phyloP scores from a whole-genome alignment of 92 coral and sea anemone species.

The Epizoanthus scotinus region DNA sequence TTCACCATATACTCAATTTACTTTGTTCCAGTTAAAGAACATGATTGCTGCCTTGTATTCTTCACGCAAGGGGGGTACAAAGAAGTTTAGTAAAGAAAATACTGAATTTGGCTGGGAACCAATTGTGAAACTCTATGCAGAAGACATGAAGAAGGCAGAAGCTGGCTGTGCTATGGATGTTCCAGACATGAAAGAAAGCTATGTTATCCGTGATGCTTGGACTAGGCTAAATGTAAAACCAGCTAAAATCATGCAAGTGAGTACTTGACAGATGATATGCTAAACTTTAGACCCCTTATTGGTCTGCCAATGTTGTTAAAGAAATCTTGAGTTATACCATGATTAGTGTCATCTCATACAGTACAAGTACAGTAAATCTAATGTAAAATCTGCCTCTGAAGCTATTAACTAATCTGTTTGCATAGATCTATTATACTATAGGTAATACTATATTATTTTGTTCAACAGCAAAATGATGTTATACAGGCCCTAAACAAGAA shows the following conservation, averaged over 20 bases:
- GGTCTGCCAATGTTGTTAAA: too few relatives aligned
- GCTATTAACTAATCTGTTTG: too few relatives aligned
- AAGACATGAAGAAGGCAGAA: slow-evolving; percentile 49
- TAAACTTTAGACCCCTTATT: too few relatives aligned
- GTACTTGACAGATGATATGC: too few relatives aligned
- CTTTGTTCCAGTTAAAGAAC: slow-evolving; percentile 49
- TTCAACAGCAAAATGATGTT: slow-evolving; percentile 26
- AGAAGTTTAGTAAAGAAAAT: slow-evolving; percentile 42
- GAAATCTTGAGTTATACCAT: too few relatives aligned
- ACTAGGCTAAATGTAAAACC: slow-evolving; percentile 54
- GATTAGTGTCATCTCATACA: too few relatives aligned
- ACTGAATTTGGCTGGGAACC: slow-evolving; percentile 52
- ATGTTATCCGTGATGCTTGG: slow-evolving; percentile 53
- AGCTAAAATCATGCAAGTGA: slow-evolving; percentile 63
- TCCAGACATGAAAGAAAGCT: slow-evolving; percentile 48
- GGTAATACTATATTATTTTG: too few relatives aligned
- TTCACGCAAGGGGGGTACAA: slow-evolving; percentile 45
- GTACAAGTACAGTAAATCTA: too few relatives aligned
- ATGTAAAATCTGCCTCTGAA: too few relatives aligned
- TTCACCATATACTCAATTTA: too few relatives aligned
- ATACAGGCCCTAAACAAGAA: slow-evolving; percentile 21
- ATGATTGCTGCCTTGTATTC: slow-evolving; percentile 55
- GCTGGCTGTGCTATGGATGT: slow-evolving; percentile 39
- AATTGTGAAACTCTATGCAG: slow-evolving; percentile 35
- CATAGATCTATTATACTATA: too few relatives aligned